Evolutionary conservation across 2,113 vertebrate genomes (phyloP).

Genomic region (Ptyas mucosa): DNA sequence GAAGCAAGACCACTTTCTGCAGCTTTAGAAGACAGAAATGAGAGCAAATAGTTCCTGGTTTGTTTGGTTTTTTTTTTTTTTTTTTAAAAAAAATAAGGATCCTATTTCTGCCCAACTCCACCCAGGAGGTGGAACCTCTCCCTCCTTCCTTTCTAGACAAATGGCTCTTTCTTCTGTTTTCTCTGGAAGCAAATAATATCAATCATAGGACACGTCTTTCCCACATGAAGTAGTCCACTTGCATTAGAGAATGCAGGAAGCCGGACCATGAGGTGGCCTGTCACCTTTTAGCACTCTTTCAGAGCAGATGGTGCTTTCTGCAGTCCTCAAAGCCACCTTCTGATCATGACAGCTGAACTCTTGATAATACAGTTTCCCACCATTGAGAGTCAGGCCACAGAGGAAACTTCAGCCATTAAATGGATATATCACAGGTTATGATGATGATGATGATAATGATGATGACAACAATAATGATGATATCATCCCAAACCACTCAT

Average conservation of each 20-base stretch:
- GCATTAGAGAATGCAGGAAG: background rate
- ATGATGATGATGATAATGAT: background rate
- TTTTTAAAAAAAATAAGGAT: background rate
- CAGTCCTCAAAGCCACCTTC: background rate
- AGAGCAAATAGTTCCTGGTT: background rate
- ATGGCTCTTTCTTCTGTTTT: background rate
- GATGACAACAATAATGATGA: background rate
- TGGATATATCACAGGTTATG: background rate
- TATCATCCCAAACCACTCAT: background rate
- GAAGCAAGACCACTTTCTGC: background rate
- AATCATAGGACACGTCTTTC: background rate
- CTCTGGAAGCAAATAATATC: background rate
- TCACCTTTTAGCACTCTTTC: background rate
- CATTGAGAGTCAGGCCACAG: background rate
- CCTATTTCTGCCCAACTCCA: background rate
- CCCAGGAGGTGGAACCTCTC: background rate
- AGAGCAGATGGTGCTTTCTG: background rate
- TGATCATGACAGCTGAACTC: background rate
- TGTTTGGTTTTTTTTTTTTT: background rate
- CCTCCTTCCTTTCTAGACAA: background rate
- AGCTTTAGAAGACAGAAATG: background rate
- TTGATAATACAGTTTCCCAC: background rate
- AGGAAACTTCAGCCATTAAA: background rate
- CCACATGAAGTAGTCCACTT: background rate
- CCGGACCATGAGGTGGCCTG: background rate